A percentile compares a stretch with the other conserved stretches of the same genome.
Conservation (phyloP, 2,888 invertebrate species). For the Philonicus albiceps region DNA sequence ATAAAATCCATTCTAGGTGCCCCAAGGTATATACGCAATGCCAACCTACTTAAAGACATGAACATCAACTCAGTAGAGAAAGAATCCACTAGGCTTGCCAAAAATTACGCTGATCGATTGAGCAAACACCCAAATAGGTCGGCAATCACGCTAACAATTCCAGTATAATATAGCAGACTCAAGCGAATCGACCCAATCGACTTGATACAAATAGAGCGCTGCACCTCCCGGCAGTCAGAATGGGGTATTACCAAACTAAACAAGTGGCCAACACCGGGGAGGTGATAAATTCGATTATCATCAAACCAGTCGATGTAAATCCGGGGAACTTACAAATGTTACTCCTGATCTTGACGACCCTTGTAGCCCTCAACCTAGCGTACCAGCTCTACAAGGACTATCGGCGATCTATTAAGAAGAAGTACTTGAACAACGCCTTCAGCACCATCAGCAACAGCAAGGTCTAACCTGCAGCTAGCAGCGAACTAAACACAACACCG, state of each 20-base stretch:
- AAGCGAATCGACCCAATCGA: not conserved
- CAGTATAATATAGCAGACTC: not conserved
- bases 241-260: not conserved
- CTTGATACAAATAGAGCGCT: not conserved
- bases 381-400: no score
- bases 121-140: not conserved
- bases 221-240: not conserved
- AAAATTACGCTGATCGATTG: not conserved
- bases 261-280: no score
- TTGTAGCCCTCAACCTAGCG: no score
- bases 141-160: not conserved
- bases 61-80: not conserved
- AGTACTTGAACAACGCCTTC: no score
- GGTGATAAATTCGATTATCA: no score
- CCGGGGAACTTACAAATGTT: no score
- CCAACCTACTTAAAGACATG: not conserved
- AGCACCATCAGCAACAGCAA: no score
- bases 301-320: no score
- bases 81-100: not conserved
- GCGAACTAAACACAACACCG: no score
- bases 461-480: no score
- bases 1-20: not conserved
- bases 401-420: no score
- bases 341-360: no score
- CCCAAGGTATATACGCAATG: not conserved